phyloP scores from a whole-genome alignment of 2,888 invertebrate species.

The Gortyna flavago region DNA sequence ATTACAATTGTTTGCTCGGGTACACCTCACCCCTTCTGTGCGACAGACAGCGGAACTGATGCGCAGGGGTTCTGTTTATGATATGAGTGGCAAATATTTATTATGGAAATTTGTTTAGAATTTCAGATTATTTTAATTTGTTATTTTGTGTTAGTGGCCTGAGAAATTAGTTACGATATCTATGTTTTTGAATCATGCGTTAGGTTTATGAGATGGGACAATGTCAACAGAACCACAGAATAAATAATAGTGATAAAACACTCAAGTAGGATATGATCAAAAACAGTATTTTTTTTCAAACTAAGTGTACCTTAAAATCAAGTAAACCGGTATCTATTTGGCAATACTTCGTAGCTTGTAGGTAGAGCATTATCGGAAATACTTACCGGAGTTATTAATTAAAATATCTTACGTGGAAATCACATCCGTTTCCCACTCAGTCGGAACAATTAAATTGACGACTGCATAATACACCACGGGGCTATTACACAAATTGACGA shows the following conservation, averaged over 20 bases:
- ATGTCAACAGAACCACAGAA: background rate
- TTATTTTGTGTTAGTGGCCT: background rate
- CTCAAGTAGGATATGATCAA: background rate
- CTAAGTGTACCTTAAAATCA: background rate
- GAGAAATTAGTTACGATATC: background rate
- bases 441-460: slow-evolving; percentile 80
- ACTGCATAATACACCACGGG: slow-evolving; percentile 83
- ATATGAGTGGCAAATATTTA: slow-evolving; percentile 28
- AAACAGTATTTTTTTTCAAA: background rate
- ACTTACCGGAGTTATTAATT: slow-evolving; percentile 46
- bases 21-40: slow-evolving; percentile 61
- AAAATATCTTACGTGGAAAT: slow-evolving; percentile 57
- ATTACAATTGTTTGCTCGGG: slow-evolving; percentile 58
- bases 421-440: slow-evolving; percentile 59
- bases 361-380: slow-evolving; percentile 15
- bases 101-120: slow-evolving; percentile 10
- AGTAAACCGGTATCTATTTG: background rate
- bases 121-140: background rate
- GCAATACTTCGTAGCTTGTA: background rate
- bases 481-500: slow-evolving; percentile 87
- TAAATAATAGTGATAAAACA: background rate
- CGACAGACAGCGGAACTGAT: slow-evolving; percentile 49
- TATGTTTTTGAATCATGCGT: background rate
- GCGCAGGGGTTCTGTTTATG: slow-evolving; percentile 47
- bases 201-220: background rate